phyloP scores from a whole-genome alignment of 2,797 vertebrate genomes.

The Salarias fasciatus region DNA sequence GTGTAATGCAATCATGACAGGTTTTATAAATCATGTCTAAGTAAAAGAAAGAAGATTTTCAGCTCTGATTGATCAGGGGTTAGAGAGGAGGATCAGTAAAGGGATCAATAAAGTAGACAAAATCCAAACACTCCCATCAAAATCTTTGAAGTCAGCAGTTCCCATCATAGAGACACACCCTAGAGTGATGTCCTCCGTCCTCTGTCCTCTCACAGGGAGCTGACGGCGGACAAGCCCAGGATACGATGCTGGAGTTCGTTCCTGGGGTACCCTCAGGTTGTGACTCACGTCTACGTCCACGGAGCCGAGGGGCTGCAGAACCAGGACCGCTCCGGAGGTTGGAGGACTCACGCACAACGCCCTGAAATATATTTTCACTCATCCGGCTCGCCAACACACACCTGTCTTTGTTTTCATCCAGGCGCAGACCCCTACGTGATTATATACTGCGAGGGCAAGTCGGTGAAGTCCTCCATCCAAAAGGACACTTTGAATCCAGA shows the following conservation, averaged over 20 bases:
- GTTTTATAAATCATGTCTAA: too few species aligned
- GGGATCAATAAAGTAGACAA: too few species aligned
- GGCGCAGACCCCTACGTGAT: conserved; percentile 91
- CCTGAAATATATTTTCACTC: too few species aligned
- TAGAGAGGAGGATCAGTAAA: too few species aligned
- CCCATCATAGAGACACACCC: too few species aligned
- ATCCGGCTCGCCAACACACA: too few species aligned
- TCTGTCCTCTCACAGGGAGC: conserved; percentile 81
- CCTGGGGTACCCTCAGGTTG: conserved; percentile 86
- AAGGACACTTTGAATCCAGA: conserved; percentile 78
- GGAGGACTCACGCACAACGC: neutral
- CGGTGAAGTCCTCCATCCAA: conserved; percentile 79
- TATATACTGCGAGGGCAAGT: conserved; percentile 88
- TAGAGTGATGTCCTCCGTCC: neutral
- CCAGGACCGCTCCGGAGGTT: conserved; percentile 81
- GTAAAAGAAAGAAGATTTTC: too few species aligned
- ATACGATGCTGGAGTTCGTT: conserved; percentile 87
- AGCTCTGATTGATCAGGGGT: too few species aligned
- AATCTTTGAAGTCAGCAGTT: too few species aligned
- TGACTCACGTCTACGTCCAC: conserved; percentile 88
- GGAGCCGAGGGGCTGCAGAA: conserved; percentile 85
- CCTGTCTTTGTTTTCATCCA: conserved; percentile 51
- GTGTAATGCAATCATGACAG: too few species aligned
- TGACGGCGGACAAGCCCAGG: conserved; percentile 86
- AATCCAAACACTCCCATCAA: too few species aligned